Base-by-base conservation (phyloP, 2,113 vertebrate genomes). In the Alethe diademata region DNA sequence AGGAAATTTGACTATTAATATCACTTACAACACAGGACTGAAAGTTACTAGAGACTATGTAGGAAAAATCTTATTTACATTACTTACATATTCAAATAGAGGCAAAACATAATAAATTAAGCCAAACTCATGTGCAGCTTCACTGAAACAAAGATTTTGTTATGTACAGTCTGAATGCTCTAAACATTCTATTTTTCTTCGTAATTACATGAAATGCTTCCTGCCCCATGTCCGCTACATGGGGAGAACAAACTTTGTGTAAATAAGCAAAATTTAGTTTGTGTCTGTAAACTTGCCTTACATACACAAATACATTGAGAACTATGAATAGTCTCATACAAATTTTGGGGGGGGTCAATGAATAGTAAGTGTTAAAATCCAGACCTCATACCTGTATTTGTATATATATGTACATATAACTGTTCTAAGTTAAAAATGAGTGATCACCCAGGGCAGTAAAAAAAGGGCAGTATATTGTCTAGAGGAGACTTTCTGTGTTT, bases 21-120 rank as follows among this genome's bases (percentile, higher is more conserved):
- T 33, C 22, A 53, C 25, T 45, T 47, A 19, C 12, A 38, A 26
- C 66, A 22, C 26, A 47, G 22, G 20, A 40, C 28, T 45, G 45
- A 78, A 93, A 82, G 1, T 67, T 84, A 43, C 18, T 53, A 69
- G 40, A 84, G 33, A 65, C 45, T 60, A 15, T 19, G 23, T 9
- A 73, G 36, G 43, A 81, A 93, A 92, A 89, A 78, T 70, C 56
- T 72, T 29, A 73, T 43, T 90, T 86, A 29, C 19, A 45, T 91
- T 33, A 90, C 43, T 54, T 73, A 53, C 6, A 23, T 45, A 60
- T 57, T 91, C 24, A 71, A 86, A 69, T 11, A 91, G 40, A 87
- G 31, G 25, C 22, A 89, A 91, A 92, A 43, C 1, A 2, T 29
- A 83, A 66, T 33, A 78, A 67, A 69, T 4, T 2, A 81, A 91